Conservation (phyloP, 2,797 vertebrate genomes). For the Podarcis siculus region DNA sequence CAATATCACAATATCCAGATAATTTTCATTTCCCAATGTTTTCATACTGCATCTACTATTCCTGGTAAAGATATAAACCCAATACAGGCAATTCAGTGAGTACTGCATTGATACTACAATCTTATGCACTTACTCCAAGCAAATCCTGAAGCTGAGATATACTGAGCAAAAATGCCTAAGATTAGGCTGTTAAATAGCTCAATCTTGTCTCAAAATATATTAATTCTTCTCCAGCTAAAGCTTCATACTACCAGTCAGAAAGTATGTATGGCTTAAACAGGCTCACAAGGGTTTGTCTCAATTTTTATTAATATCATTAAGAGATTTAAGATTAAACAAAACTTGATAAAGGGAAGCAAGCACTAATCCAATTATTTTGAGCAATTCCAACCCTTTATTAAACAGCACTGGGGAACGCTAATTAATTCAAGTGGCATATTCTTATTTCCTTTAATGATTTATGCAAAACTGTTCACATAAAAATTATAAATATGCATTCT, state of each 20-base stretch:
- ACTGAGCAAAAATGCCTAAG: background rate
- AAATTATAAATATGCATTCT: background rate
- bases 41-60: background rate
- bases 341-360: background rate
- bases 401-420: background rate
- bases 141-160: background rate
- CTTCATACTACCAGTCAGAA: background rate
- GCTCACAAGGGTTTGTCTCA: background rate
- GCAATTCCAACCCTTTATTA: background rate
- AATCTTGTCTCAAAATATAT: background rate
- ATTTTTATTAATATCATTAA: background rate
- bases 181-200: background rate
- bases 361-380: background rate
- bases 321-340: background rate
- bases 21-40: background rate
- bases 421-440: background rate
- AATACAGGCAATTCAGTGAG: background rate
- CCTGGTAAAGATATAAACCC: background rate
- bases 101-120: background rate
- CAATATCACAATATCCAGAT: background rate
- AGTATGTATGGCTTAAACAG: background rate
- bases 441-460: background rate
- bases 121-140: background rate
- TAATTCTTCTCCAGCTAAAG: background rate
- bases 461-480: background rate